These are phyloP conservation scores for Nannoperca australis DNA, from an alignment of 2,797 vertebrate genomes.

Conservation along the genomic window DNA sequence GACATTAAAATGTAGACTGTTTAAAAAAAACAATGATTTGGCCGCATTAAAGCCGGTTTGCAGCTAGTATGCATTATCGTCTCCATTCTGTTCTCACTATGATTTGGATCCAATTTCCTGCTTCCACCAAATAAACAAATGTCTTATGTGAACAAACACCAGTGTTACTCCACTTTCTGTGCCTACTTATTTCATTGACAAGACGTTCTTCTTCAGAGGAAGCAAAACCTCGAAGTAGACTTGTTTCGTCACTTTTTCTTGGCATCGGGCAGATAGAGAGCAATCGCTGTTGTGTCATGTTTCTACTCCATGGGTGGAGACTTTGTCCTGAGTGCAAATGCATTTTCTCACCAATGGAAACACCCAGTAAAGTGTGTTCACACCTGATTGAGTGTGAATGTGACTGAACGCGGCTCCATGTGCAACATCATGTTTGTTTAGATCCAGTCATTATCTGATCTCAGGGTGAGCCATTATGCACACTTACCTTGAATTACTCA, in stretches of 20 bases:
- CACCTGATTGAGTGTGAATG: constrained; percentile 15
- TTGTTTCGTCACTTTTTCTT: constrained; percentile 16
- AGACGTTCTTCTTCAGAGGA: constrained; percentile 23
- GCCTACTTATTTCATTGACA: not conserved
- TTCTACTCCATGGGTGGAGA: constrained; percentile 11
- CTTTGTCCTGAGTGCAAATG: constrained; percentile 29
- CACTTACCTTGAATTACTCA: not conserved
- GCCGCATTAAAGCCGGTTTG: not conserved
- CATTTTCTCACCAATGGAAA: constrained; percentile 6
- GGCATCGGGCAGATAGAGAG: constrained; percentile 6
- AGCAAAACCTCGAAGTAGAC: not conserved
- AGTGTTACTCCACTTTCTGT: constrained; percentile 5
- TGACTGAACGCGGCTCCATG: not conserved
- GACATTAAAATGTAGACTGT: not conserved
- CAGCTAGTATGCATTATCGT: not conserved
- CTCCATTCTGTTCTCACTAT: not conserved
- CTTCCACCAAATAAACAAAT: not conserved
- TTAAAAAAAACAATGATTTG: not conserved
- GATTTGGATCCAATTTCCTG: not conserved
- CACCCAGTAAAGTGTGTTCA: constrained; percentile 10
- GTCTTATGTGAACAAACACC: not conserved
- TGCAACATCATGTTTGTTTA: not conserved
- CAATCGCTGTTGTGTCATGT: constrained; percentile 17
- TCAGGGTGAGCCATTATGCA: not conserved
- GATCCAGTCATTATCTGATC: not conserved